A percentile compares a stretch with the other conserved stretches of the same genome.
Conservation (phyloP, 2,888 invertebrate species). For the Chloromyia formosa region DNA sequence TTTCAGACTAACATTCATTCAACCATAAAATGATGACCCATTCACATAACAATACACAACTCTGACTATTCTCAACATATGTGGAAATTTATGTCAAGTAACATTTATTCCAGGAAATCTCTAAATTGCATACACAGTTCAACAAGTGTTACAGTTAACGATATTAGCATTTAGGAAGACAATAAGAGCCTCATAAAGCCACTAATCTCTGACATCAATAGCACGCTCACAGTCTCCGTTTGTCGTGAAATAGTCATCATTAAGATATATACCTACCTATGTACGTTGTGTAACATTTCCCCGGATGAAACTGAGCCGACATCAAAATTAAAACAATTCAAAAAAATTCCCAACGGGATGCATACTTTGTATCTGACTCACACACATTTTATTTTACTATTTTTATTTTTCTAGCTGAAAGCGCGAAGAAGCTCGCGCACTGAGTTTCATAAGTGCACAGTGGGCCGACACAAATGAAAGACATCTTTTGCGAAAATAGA, state of each 20-base stretch:
- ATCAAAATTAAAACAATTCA: slow-evolving; percentile 8
- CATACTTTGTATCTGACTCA: neutral
- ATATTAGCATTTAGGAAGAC: slow-evolving; percentile 22
- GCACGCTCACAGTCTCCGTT: neutral
- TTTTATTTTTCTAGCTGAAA: neutral
- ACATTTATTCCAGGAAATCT: neutral
- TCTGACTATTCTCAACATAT: neutral
- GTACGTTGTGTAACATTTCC: slow-evolving; percentile 2
- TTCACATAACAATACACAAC: neutral
- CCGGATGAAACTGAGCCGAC: no score
- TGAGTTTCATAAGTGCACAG: slow-evolving; percentile 1
- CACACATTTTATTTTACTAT: neutral
- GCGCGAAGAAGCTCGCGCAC: neutral
- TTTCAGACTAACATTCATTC: no score
- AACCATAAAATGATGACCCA: no score
- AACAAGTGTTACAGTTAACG: slow-evolving; percentile 4
- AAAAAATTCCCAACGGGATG: slow-evolving; percentile 25
- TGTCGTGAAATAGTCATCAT: neutral
- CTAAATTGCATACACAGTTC: neutral
- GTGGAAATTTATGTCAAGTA: slow-evolving; percentile 2
- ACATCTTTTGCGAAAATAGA: neutral
- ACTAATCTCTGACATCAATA: slow-evolving; percentile 18
- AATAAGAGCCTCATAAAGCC: slow-evolving; percentile 1
- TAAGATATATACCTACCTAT: neutral
- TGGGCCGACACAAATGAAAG: slow-evolving; percentile 4